Evolutionary conservation across 2,888 invertebrate species (phyloP).

Genomic region (Mimumesa dahlbomi): DNA sequence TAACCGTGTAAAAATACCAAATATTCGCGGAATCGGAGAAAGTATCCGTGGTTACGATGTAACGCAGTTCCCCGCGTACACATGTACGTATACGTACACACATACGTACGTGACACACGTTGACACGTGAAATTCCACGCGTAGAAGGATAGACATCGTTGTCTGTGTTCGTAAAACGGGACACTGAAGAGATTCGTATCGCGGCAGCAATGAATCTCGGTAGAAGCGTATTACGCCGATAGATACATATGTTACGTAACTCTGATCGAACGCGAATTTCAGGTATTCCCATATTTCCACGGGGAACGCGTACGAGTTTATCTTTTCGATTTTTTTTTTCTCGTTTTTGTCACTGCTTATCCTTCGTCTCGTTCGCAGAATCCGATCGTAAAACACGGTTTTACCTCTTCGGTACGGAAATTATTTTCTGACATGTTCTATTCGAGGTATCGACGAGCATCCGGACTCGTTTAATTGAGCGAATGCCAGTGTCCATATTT

Average conservation of each 20-base stretch:
- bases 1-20: neutral
- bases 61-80: neutral
- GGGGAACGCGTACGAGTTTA: neutral
- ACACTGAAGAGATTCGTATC: neutral
- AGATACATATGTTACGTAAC: neutral
- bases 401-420: too few relatives aligned
- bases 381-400: neutral
- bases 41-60: neutral
- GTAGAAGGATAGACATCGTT: too few relatives aligned
- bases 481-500: constrained; percentile 45
- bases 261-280: neutral
- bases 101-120: neutral
- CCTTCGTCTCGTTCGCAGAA: neutral
- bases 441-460: constrained; percentile 13
- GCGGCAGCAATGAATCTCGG: neutral
- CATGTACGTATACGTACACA: neutral
- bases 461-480: constrained; percentile 27
- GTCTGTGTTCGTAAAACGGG: neutral
- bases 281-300: constrained; percentile 1
- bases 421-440: constrained; percentile 16
- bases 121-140: neutral
- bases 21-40: neutral
- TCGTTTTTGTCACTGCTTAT: neutral
- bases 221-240: neutral
- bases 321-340: too few relatives aligned